A percentile compares a stretch with the other conserved stretches of the same genome.
Evolutionary conservation across 2,113 vertebrate species (phyloP).

Genomic region (Oenanthe melanoleuca): DNA sequence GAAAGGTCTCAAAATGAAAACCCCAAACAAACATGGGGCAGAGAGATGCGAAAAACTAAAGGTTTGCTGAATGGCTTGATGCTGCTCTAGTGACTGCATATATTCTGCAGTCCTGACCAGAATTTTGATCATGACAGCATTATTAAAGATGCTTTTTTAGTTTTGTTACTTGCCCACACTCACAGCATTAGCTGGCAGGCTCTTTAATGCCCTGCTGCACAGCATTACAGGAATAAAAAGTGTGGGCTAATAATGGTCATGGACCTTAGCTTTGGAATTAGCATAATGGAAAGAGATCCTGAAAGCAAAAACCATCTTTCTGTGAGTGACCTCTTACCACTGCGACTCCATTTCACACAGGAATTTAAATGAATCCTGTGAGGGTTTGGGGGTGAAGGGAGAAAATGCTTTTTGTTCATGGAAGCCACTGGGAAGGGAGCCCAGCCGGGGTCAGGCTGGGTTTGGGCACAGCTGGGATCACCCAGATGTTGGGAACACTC

Average conservation of each 20-base stretch:
- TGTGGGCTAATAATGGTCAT: constrained; percentile 11
- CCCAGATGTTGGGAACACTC: constrained; percentile 4
- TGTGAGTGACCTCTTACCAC: constrained; percentile 69
- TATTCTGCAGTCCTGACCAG: background rate
- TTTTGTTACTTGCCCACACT: background rate
- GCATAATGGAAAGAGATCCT: constrained; percentile 57
- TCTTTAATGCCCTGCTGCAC: constrained; percentile 14
- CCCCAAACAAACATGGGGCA: background rate
- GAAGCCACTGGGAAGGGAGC: background rate
- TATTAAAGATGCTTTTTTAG: constrained; percentile 27
- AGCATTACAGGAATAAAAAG: constrained; percentile 46
- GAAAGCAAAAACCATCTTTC: constrained; percentile 54
- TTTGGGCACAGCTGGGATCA: constrained; percentile 38
- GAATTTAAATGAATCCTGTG: constrained; percentile 61
- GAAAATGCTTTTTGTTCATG: constrained; percentile 43
- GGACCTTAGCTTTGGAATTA: constrained; percentile 55
- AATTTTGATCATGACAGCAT: constrained; percentile 28
- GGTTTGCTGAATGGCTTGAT: background rate
- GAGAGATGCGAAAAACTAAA: background rate
- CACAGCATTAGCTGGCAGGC: background rate
- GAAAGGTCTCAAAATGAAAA: background rate
- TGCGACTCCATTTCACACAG: constrained; percentile 47
- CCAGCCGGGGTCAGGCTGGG: background rate
- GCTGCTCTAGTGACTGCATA: background rate
- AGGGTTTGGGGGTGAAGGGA: background rate